Evolutionary conservation across 2,113 vertebrate species (phyloP).

Genomic region (Egretta garzetta): DNA sequence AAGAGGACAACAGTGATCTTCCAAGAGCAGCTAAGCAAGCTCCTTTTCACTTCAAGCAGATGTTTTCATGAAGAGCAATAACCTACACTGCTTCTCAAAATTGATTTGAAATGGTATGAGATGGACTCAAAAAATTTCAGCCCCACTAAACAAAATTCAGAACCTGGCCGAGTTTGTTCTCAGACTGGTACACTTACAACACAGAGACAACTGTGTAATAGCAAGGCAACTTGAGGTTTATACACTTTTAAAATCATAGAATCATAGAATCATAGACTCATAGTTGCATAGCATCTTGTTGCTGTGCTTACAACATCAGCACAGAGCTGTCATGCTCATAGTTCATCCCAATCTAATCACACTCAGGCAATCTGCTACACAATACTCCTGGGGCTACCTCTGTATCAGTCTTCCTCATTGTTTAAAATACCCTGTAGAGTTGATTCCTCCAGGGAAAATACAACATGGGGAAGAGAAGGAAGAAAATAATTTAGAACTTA

Average conservation of each 20-base stretch:
- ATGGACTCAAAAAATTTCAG: background rate
- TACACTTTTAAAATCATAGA: background rate
- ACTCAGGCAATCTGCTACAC: background rate
- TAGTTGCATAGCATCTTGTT: background rate
- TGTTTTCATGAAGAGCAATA: background rate
- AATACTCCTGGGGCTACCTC: background rate
- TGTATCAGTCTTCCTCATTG: background rate
- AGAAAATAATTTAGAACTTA: conserved; percentile 5
- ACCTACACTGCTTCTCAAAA: background rate
- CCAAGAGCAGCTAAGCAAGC: background rate
- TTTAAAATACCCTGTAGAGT: background rate
- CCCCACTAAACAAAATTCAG: background rate
- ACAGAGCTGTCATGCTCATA: background rate
- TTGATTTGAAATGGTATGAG: background rate
- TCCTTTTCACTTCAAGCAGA: background rate
- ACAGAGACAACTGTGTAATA: background rate
- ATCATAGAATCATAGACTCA: too few relatives aligned
- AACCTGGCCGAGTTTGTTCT: background rate
- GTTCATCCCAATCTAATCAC: background rate
- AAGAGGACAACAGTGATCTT: background rate
- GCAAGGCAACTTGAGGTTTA: background rate
- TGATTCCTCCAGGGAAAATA: background rate
- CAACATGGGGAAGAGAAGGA: background rate
- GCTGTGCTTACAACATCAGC: background rate
- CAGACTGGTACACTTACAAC: background rate